Percentiles rank a stretch among this genome's conserved stretches.
Evolutionary conservation across 2,888 invertebrate genomes (phyloP).

Genomic region (Eugnorisma glareosa): DNA sequence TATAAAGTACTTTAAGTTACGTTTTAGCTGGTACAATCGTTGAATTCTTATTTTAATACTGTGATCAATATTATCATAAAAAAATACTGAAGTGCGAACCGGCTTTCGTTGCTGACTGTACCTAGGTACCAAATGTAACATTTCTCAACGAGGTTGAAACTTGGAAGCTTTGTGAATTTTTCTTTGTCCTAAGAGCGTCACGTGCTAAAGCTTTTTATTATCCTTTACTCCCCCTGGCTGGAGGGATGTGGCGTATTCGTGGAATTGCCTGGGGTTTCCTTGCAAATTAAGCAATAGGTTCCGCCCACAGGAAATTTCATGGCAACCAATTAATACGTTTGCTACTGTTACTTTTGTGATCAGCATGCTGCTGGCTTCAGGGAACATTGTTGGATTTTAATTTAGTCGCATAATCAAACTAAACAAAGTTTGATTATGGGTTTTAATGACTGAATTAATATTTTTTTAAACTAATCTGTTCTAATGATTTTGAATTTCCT

Average conservation of each 20-base stretch:
- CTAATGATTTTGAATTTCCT: background rate
- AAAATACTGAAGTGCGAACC: background rate
- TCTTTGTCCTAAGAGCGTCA: slow-evolving; percentile 83
- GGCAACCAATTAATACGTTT: slow-evolving; percentile 51
- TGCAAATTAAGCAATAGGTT: slow-evolving; percentile 80
- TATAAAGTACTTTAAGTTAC: background rate
- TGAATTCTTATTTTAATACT: background rate
- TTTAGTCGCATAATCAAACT: background rate
- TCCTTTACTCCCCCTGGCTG: slow-evolving; percentile 68
- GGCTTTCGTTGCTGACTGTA: slow-evolving; percentile 6
- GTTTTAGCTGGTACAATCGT: background rate
- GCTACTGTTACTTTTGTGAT: slow-evolving; percentile 36
- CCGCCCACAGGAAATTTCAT: slow-evolving; percentile 68
- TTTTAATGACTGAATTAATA: slow-evolving; percentile 4
- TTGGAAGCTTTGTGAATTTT: slow-evolving; percentile 77
- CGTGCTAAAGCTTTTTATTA: slow-evolving; percentile 87
- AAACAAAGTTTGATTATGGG: background rate
- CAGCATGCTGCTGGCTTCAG: slow-evolving; percentile 4
- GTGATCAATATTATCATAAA: background rate
- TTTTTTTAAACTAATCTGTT: background rate
- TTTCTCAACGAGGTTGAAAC: slow-evolving; percentile 71
- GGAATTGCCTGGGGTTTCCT: slow-evolving; percentile 74
- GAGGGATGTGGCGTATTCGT: slow-evolving; percentile 68
- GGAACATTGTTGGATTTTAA: slow-evolving; percentile 10
- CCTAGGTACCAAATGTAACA: slow-evolving; percentile 53